Evolutionary conservation across 2,113 vertebrate genomes (phyloP).

Genomic region (Nycticebus coucang): DNA sequence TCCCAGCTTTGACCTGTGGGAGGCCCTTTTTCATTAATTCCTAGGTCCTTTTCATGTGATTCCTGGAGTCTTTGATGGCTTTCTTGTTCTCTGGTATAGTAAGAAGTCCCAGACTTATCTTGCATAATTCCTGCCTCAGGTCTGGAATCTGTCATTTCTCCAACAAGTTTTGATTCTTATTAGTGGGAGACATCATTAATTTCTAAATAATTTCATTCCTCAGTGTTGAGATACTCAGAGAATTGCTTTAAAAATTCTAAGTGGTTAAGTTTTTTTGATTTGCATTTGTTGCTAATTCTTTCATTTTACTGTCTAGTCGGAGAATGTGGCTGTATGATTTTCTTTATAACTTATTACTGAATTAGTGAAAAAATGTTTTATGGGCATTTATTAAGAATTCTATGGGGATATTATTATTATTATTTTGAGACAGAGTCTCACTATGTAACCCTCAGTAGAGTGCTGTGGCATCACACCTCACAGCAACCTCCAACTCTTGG

Average conservation of each 20-base stretch:
- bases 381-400: conserved; percentile 51
- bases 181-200: not conserved
- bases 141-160: not conserved
- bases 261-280: conserved; percentile 20
- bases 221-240: conserved; percentile 39
- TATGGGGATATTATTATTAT: not conserved
- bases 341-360: conserved; percentile 10
- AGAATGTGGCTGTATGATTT: conserved; percentile 6
- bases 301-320: conserved; percentile 5
- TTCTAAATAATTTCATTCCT: conserved; percentile 40
- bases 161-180: conserved; percentile 41
- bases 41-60: not conserved
- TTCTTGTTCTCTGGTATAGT: not conserved
- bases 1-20: not conserved
- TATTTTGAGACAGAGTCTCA: too few relatives aligned
- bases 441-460: too few relatives aligned
- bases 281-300: conserved; percentile 35
- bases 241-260: conserved; percentile 30
- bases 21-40: not conserved
- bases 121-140: not conserved
- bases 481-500: too few relatives aligned
- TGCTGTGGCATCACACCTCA: too few relatives aligned
- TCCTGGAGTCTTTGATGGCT: not conserved
- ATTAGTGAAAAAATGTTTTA: conserved; percentile 49
- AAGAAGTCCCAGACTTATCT: not conserved